Evolutionary conservation across 35 echinoderm and acorn worm species (phyloP), one percentile per base, ranked within the genome.

Genomic region (Stichopus chloronotus): DNA sequence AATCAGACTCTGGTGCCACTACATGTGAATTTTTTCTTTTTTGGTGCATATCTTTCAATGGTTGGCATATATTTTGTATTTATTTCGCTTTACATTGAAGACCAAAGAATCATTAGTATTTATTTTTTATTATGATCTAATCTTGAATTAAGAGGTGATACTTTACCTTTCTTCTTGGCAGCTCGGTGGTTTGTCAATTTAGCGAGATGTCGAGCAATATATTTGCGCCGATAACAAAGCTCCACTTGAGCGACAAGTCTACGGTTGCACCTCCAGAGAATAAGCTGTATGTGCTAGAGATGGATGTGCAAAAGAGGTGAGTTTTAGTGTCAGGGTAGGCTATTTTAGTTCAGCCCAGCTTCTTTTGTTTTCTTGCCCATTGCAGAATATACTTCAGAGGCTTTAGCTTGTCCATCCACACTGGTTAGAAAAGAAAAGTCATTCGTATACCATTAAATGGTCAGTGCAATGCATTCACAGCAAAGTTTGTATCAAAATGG

Each of bases 291-390:
- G 43, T 89, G 5, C 59, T 89, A 25, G 87, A 89, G 57, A 89
- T 89, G 61, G 87, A 89, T 89, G 87, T 89, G n/a, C 87, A 89
- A 72, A 89, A 63, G 43, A 89, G 87, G 87, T 89, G 43, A 89
- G 87, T 52, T 83, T 9, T 72, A 3, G 19, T 4, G 3, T 43
- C 30, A 43, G 30, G 30, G 30, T n/a, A n/a, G n/a, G n/a, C n/a
- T n/a, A n/a, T n/a, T n/a, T n/a, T n/a, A n/a, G n/a, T n/a, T n/a
- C n/a, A n/a, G n/a, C n/a, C n/a, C n/a, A n/a, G n/a, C n/a, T n/a
- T n/a, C n/a, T n/a, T n/a, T n/a, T n/a, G n/a, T n/a, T n/a, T n/a
- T n/a, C n/a, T n/a, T n/a, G n/a, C n/a, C n/a, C n/a, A n/a, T n/a
- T n/a, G n/a, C n/a, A n/a, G n/a, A n/a, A n/a, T n/a, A n/a, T n/a